A percentile compares a stretch with the other conserved stretches of the same genome.
Evolutionary conservation across 1,140 invertebrate genomes (phyloP).

Genomic region (Caenorhabditis inopinata): DNA sequence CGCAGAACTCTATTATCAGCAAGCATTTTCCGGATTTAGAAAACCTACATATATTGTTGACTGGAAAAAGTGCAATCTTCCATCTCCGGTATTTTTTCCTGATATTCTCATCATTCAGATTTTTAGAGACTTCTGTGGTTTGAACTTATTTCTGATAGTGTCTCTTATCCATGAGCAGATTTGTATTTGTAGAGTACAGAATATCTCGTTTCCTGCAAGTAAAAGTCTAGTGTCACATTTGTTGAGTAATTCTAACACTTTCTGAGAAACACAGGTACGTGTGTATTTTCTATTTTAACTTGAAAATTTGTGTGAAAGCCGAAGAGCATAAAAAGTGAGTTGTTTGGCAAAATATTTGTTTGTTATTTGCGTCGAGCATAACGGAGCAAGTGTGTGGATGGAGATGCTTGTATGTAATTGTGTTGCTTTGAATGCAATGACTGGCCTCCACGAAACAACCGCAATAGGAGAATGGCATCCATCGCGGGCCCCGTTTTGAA

Average conservation of each 20-base stretch:
- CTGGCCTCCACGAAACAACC: neutral
- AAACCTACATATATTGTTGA: too few relatives aligned
- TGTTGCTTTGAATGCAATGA: constrained; percentile 22
- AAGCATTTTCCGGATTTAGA: too few relatives aligned
- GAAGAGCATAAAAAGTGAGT: constrained; percentile 25
- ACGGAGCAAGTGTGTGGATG: constrained; percentile 7
- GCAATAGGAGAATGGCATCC: neutral
- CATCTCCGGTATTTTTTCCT: too few relatives aligned
- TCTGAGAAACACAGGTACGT: neutral
- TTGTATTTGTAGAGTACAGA: too few relatives aligned
- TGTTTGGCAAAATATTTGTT: constrained; percentile 28
- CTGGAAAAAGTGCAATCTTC: too few relatives aligned
- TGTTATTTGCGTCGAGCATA: constrained; percentile 33
- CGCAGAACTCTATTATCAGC: too few relatives aligned
- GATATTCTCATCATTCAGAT: too few relatives aligned
- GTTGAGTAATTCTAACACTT: neutral
- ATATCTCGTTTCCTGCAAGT: too few relatives aligned
- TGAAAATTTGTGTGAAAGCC: neutral
- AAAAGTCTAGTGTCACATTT: too few relatives aligned
- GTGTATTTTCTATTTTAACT: neutral
- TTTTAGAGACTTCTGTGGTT: neutral
- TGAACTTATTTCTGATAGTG: neutral
- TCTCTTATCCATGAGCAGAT: neutral
- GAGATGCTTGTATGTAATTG: constrained; percentile 31
- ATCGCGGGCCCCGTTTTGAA: neutral